Evolutionary conservation across 2,113 vertebrate genomes (phyloP), one percentile per base, ranked within the genome.

Genomic region (Tachysurus fulvidraco): DNA sequence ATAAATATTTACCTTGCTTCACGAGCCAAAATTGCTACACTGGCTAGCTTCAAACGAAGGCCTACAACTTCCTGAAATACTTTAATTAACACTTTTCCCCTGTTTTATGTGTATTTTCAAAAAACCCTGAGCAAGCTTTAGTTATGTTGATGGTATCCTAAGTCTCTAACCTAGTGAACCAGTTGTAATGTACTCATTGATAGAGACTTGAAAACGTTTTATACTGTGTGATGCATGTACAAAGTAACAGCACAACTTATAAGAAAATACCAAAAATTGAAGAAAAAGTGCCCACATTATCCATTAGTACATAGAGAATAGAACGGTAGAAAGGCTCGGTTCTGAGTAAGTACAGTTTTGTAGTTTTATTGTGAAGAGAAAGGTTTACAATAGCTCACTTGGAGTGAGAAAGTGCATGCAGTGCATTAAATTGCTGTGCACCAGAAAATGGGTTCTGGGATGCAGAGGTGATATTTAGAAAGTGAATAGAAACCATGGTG

Each of bases 401-500:
- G 10, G 64, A 71, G 25, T 28, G 14, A 60, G 55, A 74, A 59
- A 71, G 67, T 44, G 46, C 73, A 62, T 64, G 60, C 44, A n/a
- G 50, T 46, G 44, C 54, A 28, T 46, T 86, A 67, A 86, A 84
- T 73, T 84, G 28, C 55, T 50, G n/a, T 85, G 77, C 57, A 46
- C 9, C 30, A 83, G 59, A 71, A 89, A 83, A 80, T 64, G 21
- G 60, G 41, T 14, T 81, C 71, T 88, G 30, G 9, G 73, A 41
- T 89, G 80, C 54, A 83, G 88, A 74, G 82, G 62, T 85, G 87
- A 82, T 73, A 87, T 88, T 89, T 85, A 85, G 41, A 76, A 86
- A 46, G 52, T 85, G 86, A 89, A 88, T 83, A 71, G 64, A 46
- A 83, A 67, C 60, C 80, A 83, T 76, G 1, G 79, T 64, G 65